Evolutionary conservation across 2,888 invertebrate genomes (phyloP).

Genomic region (Brachycybe producta): DNA sequence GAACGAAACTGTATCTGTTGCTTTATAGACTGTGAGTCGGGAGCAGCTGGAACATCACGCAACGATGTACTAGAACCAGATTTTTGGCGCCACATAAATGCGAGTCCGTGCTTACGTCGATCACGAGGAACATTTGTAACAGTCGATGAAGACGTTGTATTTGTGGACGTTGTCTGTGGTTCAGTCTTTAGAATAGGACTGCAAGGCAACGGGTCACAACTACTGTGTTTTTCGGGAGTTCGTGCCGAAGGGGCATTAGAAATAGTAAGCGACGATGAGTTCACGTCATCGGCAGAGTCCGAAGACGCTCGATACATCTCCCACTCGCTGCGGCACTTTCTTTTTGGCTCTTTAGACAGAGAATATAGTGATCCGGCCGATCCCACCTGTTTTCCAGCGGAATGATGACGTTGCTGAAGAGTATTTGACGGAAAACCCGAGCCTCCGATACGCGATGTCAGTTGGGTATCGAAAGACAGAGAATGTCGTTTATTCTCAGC

Average conservation of each 20-base stretch:
- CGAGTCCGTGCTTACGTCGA: constrained; percentile 6
- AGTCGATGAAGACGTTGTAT: neutral
- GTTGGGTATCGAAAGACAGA: no score
- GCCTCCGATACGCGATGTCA: no score
- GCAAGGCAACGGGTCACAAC: constrained; percentile 9
- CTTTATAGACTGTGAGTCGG: constrained; percentile 8
- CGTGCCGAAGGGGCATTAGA: neutral
- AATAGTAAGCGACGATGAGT: neutral
- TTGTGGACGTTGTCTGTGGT: neutral
- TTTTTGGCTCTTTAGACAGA: constrained; percentile 3
- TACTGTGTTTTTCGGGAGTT: constrained; percentile 8
- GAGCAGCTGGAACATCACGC: neutral
- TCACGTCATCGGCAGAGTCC: neutral
- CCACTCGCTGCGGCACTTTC: constrained; percentile 7
- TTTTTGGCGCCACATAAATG: constrained; percentile 9
- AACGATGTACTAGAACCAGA: constrained; percentile 9
- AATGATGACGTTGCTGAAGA: neutral
- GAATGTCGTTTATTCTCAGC: neutral
- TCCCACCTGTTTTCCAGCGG: neutral
- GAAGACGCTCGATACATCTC: constrained; percentile 5
- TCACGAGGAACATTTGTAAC: neutral
- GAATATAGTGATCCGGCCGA: neutral
- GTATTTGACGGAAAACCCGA: neutral
- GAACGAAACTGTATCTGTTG: constrained; percentile 18
- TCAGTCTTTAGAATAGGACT: neutral